Evolutionary conservation across 2,113 vertebrate species (phyloP).

Genomic region (Pholis gunnellus): DNA sequence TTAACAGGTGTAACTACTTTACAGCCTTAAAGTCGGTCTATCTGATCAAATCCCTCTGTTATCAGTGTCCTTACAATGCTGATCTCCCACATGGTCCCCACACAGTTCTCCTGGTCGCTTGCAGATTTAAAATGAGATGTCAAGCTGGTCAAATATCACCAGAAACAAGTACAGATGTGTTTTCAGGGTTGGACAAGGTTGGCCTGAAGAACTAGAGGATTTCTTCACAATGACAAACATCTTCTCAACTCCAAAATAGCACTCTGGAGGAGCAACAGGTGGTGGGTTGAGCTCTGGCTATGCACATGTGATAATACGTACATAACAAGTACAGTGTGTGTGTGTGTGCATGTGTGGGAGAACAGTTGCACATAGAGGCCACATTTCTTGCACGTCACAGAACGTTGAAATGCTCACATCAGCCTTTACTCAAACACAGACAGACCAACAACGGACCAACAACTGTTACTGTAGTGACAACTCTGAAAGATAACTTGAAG

Average conservation of each 20-base stretch:
- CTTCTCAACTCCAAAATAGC: slow-evolving; percentile 70
- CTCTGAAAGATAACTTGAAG: not conserved
- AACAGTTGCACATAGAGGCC: slow-evolving; percentile 17
- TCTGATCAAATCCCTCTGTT: slow-evolving; percentile 10
- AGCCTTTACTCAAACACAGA: not conserved
- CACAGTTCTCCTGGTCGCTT: not conserved
- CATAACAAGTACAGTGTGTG: slow-evolving; percentile 16
- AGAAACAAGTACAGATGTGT: not conserved
- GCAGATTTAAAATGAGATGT: not conserved
- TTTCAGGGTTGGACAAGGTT: not conserved
- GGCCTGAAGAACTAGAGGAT: slow-evolving; percentile 34
- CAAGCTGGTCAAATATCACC: not conserved
- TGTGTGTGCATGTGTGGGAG: not conserved
- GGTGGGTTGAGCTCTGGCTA: slow-evolving; percentile 26
- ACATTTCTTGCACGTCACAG: not conserved
- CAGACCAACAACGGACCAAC: not conserved
- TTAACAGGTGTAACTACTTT: slow-evolving; percentile 22
- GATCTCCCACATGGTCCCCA: slow-evolving; percentile 12
- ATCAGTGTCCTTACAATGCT: not conserved
- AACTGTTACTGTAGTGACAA: not conserved
- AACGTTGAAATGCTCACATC: not conserved
- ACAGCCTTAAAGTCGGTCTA: not conserved
- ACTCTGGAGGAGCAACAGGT: slow-evolving; percentile 64
- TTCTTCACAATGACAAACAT: slow-evolving; percentile 64
- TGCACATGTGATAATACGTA: slow-evolving; percentile 41